Evolutionary conservation across 2,113 vertebrate genomes (phyloP).

Genomic region (Onychostruthus taczanowskii): DNA sequence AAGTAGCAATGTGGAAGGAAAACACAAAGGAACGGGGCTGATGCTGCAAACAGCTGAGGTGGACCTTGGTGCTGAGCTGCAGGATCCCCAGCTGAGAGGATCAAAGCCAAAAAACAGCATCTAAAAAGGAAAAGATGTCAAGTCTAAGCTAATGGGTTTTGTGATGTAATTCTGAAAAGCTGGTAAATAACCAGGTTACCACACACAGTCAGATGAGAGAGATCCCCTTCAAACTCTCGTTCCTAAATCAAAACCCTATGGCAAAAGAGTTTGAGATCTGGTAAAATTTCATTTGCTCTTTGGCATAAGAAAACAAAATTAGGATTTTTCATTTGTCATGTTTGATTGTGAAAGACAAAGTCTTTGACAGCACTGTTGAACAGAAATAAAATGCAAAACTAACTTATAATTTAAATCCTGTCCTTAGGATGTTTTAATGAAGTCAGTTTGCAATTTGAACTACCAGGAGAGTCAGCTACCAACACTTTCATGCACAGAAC

Average conservation of each 20-base stretch:
- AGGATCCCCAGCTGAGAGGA: background rate
- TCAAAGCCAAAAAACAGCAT: background rate
- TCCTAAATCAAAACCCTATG: background rate
- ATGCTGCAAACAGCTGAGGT: background rate
- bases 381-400: background rate
- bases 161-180: background rate
- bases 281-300: background rate
- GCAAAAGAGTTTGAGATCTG: background rate
- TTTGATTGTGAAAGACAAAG: background rate
- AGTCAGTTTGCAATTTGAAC: background rate
- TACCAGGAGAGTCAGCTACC: background rate
- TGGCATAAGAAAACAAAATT: background rate
- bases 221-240: background rate
- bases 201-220: background rate
- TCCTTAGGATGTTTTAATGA: background rate
- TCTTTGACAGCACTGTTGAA: background rate
- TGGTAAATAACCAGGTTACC: background rate
- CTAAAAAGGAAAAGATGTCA: background rate
- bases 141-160: background rate
- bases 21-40: background rate
- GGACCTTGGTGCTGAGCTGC: background rate
- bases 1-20: background rate
- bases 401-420: background rate
- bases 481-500: background rate
- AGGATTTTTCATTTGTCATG: background rate